Conservation (phyloP, 2,888 invertebrate genomes). For the Phyllotreta striolata region DNA sequence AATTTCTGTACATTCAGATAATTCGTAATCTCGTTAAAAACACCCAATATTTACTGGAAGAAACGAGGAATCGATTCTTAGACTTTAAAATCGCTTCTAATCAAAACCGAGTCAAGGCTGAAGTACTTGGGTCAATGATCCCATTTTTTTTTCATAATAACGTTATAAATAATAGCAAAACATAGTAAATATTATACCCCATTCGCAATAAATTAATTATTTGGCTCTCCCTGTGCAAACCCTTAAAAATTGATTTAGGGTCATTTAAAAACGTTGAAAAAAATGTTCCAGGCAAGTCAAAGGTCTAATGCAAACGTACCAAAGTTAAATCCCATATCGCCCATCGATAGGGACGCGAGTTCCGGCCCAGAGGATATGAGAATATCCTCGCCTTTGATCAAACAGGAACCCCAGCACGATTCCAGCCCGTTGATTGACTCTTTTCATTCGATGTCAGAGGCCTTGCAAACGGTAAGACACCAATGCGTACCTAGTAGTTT, state of each 20-base stretch:
- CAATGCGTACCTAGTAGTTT: no score
- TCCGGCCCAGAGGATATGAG: constrained; percentile 64
- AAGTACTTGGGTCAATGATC: constrained; percentile 19
- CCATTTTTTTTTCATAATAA: constrained; percentile 8
- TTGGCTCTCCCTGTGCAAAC: no score
- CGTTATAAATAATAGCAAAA: no score
- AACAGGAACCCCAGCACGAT: constrained; percentile 69
- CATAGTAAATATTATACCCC: not conserved
- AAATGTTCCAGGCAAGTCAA: constrained; percentile 41
- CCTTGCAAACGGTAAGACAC: constrained; percentile 60
- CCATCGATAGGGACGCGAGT: constrained; percentile 63
- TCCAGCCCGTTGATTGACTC: constrained; percentile 58
- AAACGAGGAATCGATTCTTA: no score
- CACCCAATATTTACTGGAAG: no score
- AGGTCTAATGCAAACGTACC: constrained; percentile 64
- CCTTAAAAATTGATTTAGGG: no score
- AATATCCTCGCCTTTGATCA: constrained; percentile 65
- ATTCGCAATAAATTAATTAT: not conserved
- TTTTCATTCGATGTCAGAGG: constrained; percentile 61
- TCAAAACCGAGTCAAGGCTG: constrained; percentile 24
- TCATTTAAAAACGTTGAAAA: no score
- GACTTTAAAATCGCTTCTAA: constrained; percentile 7
- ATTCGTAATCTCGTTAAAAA: no score
- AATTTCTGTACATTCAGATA: no score
- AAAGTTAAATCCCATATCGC: constrained; percentile 70